Base-by-base conservation (phyloP, 1,140 invertebrate species). In the Scaptodrosophila lebanonensis region DNA sequence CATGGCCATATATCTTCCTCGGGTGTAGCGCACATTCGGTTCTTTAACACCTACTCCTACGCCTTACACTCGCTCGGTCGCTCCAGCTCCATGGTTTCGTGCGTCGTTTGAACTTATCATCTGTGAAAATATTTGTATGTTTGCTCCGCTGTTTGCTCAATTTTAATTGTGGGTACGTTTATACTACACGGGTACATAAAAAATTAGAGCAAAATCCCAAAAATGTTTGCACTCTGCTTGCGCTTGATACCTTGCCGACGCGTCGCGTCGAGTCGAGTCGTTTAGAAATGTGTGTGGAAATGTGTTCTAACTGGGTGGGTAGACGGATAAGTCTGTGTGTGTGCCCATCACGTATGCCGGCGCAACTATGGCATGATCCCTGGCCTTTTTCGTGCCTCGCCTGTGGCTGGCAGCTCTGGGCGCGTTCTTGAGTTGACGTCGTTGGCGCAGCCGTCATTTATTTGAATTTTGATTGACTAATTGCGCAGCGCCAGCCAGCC, bases 401-500 rank as follows among this genome's bases (percentile, higher is more conserved):
- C 17, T 27, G 66, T 36, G n/a, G 39, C 54, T n/a, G n/a, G n/a
- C n/a, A n/a, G n/a, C 48, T 63, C 44, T 56, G n/a, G 33, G 20
- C 12, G 32, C 39, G n/a, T 25, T 47, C 3, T 29, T 43, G 17
- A 13, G 35, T 53, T 51, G 33, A 30, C 32, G 16, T 56, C 44
- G 43, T 44, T 35, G 36, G 8, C 22, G 39, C 25, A 51, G 62
- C 45, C 50, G 70, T 75, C 71, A 75, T 72, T 64, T 79, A 72
- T 79, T 79, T 79, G 75, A 79, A 59, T 82, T 82, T 82, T 82
- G 69, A 79, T 79, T 75, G 75, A 79, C 75, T 82, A 82, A 79
- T 79, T 79, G 73, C 73, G 56, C 73, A 79, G 64, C 73, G 25
- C 64, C 54, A 45, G 50, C 60, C n/a, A n/a, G 70, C 58, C 64